A percentile compares a stretch with the other conserved stretches of the same genome.
phyloP scores from a whole-genome alignment of 1,140 invertebrate species.

The Archivesica marissinica region DNA sequence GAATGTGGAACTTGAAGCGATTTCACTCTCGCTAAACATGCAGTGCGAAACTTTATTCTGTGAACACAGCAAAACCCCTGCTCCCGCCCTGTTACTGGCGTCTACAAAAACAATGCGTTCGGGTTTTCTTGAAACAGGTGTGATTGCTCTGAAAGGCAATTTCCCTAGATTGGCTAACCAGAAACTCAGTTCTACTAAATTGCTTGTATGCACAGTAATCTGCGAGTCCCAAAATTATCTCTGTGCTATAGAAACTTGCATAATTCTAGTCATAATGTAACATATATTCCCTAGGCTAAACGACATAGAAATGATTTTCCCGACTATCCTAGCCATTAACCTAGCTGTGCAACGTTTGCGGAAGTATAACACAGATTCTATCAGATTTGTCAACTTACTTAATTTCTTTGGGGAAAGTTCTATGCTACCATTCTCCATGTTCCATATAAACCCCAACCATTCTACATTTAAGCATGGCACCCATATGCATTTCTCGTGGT shows the following conservation, averaged over 20 bases:
- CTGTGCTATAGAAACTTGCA: neutral
- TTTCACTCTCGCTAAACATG: neutral
- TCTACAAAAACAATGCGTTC: constrained; percentile 33
- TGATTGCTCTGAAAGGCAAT: neutral
- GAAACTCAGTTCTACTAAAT: neutral
- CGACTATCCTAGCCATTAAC: neutral
- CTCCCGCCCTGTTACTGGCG: constrained; percentile 17
- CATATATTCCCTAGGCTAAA: constrained; percentile 5
- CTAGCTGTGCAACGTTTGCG: too few relatives aligned
- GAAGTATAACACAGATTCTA: too few relatives aligned
- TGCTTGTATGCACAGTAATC: neutral
- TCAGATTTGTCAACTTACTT: too few relatives aligned
- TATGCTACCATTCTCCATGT: too few relatives aligned
- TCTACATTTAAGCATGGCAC: too few relatives aligned
- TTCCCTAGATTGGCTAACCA: neutral
- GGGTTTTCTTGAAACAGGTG: neutral
- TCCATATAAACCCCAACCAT: too few relatives aligned
- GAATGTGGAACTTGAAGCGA: neutral
- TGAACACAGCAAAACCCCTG: constrained; percentile 9
- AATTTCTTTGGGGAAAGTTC: too few relatives aligned
- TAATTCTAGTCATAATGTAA: constrained; percentile 7
- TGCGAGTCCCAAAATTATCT: neutral
- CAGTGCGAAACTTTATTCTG: neutral
- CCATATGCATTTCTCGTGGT: too few relatives aligned
- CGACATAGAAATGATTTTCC: constrained; percentile 13